phyloP scores from a whole-genome alignment of 2,113 vertebrate genomes.

The Antechinus stuartii region DNA sequence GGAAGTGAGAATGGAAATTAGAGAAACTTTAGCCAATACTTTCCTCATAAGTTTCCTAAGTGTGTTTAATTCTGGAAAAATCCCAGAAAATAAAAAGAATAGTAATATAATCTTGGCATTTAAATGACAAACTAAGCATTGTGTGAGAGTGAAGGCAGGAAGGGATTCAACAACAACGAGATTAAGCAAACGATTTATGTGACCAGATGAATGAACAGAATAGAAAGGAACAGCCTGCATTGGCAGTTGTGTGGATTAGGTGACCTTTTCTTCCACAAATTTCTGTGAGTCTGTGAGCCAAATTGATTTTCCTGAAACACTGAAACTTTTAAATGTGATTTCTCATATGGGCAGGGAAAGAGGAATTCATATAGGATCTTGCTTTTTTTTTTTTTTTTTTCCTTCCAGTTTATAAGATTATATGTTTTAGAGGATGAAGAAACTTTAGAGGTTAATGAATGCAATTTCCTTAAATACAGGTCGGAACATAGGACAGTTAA shows the following conservation, averaged over 20 bases:
- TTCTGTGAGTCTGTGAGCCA: slow-evolving; percentile 9
- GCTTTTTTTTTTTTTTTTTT: background rate
- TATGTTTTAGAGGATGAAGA: background rate
- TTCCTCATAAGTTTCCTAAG: slow-evolving; percentile 23
- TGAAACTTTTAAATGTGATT: slow-evolving; percentile 19
- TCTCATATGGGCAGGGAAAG: background rate
- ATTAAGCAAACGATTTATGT: slow-evolving; percentile 44
- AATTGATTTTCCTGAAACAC: background rate
- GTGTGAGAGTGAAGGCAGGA: slow-evolving; percentile 24
- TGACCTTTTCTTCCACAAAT: slow-evolving; percentile 32
- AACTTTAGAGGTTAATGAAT: background rate
- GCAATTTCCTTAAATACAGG: background rate
- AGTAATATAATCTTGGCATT: slow-evolving; percentile 37
- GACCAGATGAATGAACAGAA: background rate
- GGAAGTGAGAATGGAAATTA: slow-evolving; percentile 18
- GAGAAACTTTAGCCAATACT: slow-evolving; percentile 44
- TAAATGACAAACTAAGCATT: slow-evolving; percentile 44
- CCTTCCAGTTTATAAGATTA: background rate
- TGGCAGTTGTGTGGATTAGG: background rate
- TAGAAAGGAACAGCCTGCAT: background rate
- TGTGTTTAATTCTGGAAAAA: slow-evolving; percentile 50
- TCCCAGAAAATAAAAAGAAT: background rate
- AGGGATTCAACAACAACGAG: background rate
- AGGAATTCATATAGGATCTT: background rate
- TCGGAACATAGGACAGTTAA: background rate